Base-by-base conservation (phyloP, 2,888 invertebrate genomes). In the Agelastica alni region DNA sequence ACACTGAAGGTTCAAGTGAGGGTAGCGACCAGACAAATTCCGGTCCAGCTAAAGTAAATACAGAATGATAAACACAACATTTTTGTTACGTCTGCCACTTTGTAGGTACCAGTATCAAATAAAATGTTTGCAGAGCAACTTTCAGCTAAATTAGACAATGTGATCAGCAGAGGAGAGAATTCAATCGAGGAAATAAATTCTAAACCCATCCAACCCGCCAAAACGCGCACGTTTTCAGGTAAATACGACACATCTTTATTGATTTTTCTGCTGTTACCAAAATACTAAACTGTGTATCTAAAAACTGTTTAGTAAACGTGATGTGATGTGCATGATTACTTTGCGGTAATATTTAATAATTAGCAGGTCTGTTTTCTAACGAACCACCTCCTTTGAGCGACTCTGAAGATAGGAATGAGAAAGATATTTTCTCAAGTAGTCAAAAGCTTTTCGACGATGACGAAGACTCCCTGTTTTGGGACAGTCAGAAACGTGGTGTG, bases 101-200 rank as follows among this genome's bases (percentile, higher is more conserved):
- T 58, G 13, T 47, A 63, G 72, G 56, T 61, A 4, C 63, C 68
- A 1, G 57, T 64, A 31, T 59, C 66, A 16, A 64, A 59, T 53
- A 66, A 61, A 0, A 82, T 78, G 58, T 81, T 86, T 58, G 86
- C 85, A 0, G 84, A 84, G 3, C 84, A 85, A 65, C 72, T 87
- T 39, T 83, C 85, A 0, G 78, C 82, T 39, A 77, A 84, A 56
- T 73, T 86, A 13, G 83, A 81, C 1, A 80, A 77, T 52, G 78
- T 80, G 39, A 67, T 77, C 1, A 69, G 65, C 2, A 72, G 71
- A n/a, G 66, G 70, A 4, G 63, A 62, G 2, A 66, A 69, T 1
- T 64, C 62, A 3, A 63, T 73, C 0, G 60, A 64, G 10, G 77
- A 76, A 55, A 65, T 81, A 1, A 81, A 82, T 57, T 77, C 70